phyloP scores from a whole-genome alignment of 2,113 vertebrate genomes.

The Pollachius pollachius region DNA sequence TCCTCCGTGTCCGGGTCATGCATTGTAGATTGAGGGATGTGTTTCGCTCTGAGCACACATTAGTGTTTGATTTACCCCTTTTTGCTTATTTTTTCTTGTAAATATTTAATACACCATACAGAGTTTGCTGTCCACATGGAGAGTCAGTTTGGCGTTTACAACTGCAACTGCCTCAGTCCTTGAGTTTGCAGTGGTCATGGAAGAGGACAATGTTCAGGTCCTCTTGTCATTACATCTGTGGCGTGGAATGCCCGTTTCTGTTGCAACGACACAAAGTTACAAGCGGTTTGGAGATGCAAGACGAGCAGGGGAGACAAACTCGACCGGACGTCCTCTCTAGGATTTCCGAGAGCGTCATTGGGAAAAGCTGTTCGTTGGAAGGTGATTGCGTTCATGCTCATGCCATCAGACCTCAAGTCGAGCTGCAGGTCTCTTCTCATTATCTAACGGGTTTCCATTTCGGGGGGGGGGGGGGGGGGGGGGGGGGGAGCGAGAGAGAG shows the following conservation, averaged over 20 bases:
- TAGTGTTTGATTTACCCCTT: conserved; percentile 18
- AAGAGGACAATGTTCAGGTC: conserved; percentile 44
- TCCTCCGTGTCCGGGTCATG: conserved; percentile 41
- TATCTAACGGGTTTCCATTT: not conserved
- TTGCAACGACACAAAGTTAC: conserved; percentile 39
- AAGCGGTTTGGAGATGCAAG: conserved; percentile 53
- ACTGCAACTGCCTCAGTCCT: conserved; percentile 46
- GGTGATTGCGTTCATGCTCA: conserved; percentile 38
- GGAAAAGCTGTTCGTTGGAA: conserved; percentile 51
- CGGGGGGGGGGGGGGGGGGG: conserved; percentile 16
- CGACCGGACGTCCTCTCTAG: conserved; percentile 34
- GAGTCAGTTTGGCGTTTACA: conserved; percentile 37
- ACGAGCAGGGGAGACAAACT: conserved; percentile 35
- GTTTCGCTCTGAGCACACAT: conserved; percentile 29
- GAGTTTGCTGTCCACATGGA: conserved; percentile 51
- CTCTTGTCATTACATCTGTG: conserved; percentile 38
- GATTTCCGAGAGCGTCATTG: conserved; percentile 40
- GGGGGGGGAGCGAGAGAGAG: conserved; percentile 5
- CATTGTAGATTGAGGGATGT: conserved; percentile 20
- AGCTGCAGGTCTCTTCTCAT: conserved; percentile 27
- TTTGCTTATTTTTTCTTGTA: not conserved
- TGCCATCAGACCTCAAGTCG: conserved; percentile 38
- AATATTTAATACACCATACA: conserved; percentile 18
- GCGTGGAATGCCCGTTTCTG: conserved; percentile 40
- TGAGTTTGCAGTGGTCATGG: conserved; percentile 47